Evolutionary conservation across 2,888 invertebrate genomes (phyloP), one percentile per base, ranked within the genome.

Genomic region (Thera obeliscata): DNA sequence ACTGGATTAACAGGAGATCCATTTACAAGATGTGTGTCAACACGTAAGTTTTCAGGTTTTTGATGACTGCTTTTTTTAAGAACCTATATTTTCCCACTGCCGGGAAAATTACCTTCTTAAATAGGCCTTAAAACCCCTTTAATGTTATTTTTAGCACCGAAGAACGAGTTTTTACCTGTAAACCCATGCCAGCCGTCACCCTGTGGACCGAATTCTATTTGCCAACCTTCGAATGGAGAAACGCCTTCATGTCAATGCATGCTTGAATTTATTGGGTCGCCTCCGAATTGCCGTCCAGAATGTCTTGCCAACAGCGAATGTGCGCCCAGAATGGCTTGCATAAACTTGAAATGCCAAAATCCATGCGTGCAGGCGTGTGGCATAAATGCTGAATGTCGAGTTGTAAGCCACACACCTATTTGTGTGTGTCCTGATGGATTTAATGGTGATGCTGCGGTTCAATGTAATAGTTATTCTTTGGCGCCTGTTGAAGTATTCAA

Each of bases 331-430:
- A 87, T 94, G 82, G 96, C 96, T 56, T 97, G 97, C 82, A 95
- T 96, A 49, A 96, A 96, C 83, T 95, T 95, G 82, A 96, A 96
- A 88, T 97, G 97, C 85, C 94, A 94, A 81, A 96, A 97, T 84
- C 97, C 97, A 22, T 97, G 97, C 80, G 91, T 94, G 46, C 95
- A 95, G 71, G 94, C 95, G n/a, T 97, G 97, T 84, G 97, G 97
- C 43, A 78, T 87, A 4, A 96, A 96, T 80, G 95, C 97, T 2
- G 95, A 96, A 76, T 97, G 97, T 82, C 94, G 95, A 69, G 97
- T 96, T 33, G 94, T 96, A 35, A 97, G 96, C 81, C 96, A 97
- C 83, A 95, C 96, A 48, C 95, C 96, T 50, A 94, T 95, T 76
- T 96, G 97, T 81, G 88, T 95, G 55, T 98, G 97, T 79, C 87